Base-by-base conservation (phyloP, 53 echinoderm and acorn worm genomes). In the Stichopus horrens region DNA sequence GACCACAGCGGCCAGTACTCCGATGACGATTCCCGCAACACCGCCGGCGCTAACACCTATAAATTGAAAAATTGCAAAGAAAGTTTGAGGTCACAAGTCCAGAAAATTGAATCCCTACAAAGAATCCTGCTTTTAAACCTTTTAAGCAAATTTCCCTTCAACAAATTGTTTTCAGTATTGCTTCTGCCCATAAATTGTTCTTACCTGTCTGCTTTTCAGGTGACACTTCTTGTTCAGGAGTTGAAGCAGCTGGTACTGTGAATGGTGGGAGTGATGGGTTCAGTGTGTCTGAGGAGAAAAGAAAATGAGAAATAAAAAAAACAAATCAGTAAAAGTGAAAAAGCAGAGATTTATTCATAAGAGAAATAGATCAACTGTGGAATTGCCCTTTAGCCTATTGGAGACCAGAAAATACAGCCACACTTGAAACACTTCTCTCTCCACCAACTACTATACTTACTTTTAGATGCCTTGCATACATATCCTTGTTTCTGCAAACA, bases 381-480 rank as follows among this genome's bases (percentile, higher is more conserved):
- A n/a, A n/a, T n/a, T 37, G 37, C 37, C 37, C 37, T 37, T 37
- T 37, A 37, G 37, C 37, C 37, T 37, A 37, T 37, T 37, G 37
- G 37, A 37, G 37, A 37, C 37, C 37, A 37, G 1, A 37, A 37
- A 37, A 37, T 37, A 37, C 37, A 1, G 37, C 37, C 37, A 37
- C 37, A 1, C 1, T 37, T n/a, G n/a, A n/a, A n/a, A n/a, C 37
- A 37, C 37, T 37, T 37, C 37, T 37, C 37, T 37, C 37, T 37
- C 37, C 37, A 37, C 37, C 37, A 37, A 37, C 37, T 37, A 37
- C 63, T 10, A 59, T 10, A 90, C 91, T 92, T 83, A 93, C 93
- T 88, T 88, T 93, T 93, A 2, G 92, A 89, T 89, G 89, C 93
- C 80, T 92, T 92, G 90, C 96, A 96, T 63, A 93, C 92, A 74